A percentile compares a stretch with the other conserved stretches of the same genome.
These are phyloP conservation scores for Heteromyza rotundicornis DNA, from an alignment of 2,888 invertebrate genomes.

Conservation along the genomic window DNA sequence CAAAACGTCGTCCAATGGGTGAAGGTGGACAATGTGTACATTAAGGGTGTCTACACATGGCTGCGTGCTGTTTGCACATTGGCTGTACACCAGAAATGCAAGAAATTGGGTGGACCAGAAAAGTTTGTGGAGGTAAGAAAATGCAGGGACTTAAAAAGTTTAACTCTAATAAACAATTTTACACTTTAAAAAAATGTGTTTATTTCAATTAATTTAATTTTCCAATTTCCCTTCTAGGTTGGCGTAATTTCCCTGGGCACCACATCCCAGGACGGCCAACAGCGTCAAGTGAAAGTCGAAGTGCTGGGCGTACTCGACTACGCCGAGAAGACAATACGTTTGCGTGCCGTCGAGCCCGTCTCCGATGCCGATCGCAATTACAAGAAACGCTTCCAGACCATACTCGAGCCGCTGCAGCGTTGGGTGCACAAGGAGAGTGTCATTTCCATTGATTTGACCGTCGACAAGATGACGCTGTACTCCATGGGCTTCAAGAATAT, in stretches of 20 bases:
- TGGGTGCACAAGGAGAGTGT: conserved; percentile 83
- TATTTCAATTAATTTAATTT: background rate
- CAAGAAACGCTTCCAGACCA: conserved; percentile 82
- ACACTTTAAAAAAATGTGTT: background rate
- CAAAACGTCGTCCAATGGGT: conserved; percentile 91
- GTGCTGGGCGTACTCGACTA: conserved; percentile 84
- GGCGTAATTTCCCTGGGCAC: conserved; percentile 89
- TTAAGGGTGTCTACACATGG: conserved; percentile 73
- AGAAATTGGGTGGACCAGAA: conserved; percentile 74
- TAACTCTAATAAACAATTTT: background rate
- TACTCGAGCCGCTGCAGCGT: conserved; percentile 76
- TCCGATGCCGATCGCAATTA: conserved; percentile 79
- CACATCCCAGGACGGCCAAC: conserved; percentile 78
- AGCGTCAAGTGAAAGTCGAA: conserved; percentile 85
- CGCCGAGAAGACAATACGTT: conserved; percentile 73
- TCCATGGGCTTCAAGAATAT: conserved; percentile 82
- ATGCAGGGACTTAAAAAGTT: no score
- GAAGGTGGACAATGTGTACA: conserved; percentile 74
- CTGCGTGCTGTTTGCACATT: conserved; percentile 80
- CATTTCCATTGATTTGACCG: conserved; percentile 82
- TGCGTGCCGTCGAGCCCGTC: conserved; percentile 83
- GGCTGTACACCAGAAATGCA: conserved; percentile 79
- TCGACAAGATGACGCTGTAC: conserved; percentile 79
- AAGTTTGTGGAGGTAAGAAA: conserved; percentile 69
- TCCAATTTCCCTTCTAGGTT: conserved; percentile 53